phyloP scores from a whole-genome alignment of 53 echinoderm and acorn worm species.

The Holothuria scabra region DNA sequence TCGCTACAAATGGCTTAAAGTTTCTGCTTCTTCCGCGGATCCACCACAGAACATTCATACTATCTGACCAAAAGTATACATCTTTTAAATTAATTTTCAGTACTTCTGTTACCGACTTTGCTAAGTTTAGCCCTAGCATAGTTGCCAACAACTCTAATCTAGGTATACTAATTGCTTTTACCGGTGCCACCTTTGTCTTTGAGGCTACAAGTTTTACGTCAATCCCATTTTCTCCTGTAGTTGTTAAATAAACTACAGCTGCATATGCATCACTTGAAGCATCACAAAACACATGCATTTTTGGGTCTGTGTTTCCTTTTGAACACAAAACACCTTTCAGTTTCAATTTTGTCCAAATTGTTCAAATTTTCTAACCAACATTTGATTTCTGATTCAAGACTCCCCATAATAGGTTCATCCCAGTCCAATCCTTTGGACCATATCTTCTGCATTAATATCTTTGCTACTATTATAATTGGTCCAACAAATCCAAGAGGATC shows the following conservation, averaged over 20 bases:
- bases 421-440: constrained; percentile 62
- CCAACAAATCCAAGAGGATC: constrained; percentile 75
- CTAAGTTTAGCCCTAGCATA: constrained; percentile 30
- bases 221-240: background rate
- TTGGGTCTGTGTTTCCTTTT: too few relatives aligned
- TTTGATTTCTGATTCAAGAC: constrained; percentile 20
- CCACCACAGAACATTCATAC: constrained; percentile 13
- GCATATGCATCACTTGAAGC: constrained; percentile 35
- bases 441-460: constrained; percentile 70
- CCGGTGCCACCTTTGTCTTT: constrained; percentile 26
- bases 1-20: constrained; percentile 46
- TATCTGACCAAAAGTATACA: background rate
- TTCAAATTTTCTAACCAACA: background rate
- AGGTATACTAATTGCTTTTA: constrained; percentile 23
- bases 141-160: constrained; percentile 39
- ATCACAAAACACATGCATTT: constrained; percentile 34
- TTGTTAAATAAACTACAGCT: constrained; percentile 30
- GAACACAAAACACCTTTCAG: too few relatives aligned
- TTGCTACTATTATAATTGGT: constrained; percentile 69
- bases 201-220: background rate
- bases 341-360: constrained; percentile 21
- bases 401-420: constrained; percentile 73
- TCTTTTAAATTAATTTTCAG: background rate
- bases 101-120: constrained; percentile 9
- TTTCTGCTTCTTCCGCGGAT: background rate